A percentile compares a stretch with the other conserved stretches of the same genome.
Conservation (phyloP, 2,888 invertebrate genomes). For the Papilio demoleus region DNA sequence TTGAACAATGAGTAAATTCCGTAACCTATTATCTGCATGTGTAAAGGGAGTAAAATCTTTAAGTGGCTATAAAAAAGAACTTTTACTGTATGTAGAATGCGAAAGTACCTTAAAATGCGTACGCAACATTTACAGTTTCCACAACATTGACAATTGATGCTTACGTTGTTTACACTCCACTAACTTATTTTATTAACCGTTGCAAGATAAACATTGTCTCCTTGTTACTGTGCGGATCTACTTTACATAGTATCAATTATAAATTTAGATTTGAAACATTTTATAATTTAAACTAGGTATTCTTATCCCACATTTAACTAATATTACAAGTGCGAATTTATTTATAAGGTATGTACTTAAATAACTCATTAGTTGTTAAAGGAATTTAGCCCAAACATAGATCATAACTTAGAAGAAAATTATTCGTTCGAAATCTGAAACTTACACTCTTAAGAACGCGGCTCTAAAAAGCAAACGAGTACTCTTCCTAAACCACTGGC, state of each 20-base stretch:
- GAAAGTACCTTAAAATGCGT: conserved; percentile 38
- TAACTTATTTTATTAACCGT: conserved; percentile 52
- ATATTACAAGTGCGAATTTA: too few relatives aligned
- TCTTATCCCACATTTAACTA: too few relatives aligned
- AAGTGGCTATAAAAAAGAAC: conserved; percentile 33
- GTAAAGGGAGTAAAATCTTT: conserved; percentile 9
- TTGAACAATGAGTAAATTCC: not conserved
- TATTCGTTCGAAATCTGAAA: too few relatives aligned
- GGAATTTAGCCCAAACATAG: too few relatives aligned
- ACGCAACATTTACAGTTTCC: conserved; percentile 49
- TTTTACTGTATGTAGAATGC: conserved; percentile 32
- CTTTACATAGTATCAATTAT: conserved; percentile 30
- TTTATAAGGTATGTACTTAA: too few relatives aligned
- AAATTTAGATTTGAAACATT: not conserved
- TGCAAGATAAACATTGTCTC: conserved; percentile 48
- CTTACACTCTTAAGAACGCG: too few relatives aligned
- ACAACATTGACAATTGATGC: conserved; percentile 54
- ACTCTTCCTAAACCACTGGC: too few relatives aligned
- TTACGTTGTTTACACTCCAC: conserved; percentile 54
- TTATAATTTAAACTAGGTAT: too few relatives aligned
- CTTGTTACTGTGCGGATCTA: conserved; percentile 34
- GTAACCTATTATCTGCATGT: not conserved
- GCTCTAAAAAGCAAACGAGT: too few relatives aligned
- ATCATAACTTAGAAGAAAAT: too few relatives aligned
- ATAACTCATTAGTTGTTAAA: too few relatives aligned